phyloP scores from a whole-genome alignment of 2,113 vertebrate species.

The Picathartes gymnocephalus region DNA sequence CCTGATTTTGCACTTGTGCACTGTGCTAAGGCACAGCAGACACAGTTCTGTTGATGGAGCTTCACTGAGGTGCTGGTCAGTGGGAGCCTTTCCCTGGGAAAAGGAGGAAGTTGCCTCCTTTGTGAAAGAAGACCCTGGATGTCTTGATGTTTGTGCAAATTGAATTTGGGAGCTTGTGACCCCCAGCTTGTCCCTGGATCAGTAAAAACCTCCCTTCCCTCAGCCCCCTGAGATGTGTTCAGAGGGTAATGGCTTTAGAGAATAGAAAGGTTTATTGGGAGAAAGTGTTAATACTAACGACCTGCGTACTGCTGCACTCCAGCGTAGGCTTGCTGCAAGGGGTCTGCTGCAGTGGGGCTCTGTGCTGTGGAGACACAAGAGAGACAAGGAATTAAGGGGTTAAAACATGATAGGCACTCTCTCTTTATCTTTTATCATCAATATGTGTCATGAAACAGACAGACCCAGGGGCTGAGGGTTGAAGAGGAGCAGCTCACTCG shows the following conservation, averaged over 20 bases:
- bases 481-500: not conserved
- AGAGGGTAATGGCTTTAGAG: not conserved
- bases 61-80: not conserved
- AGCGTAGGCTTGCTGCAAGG: conserved; percentile 98
- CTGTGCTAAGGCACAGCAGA: not conserved
- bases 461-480: not conserved
- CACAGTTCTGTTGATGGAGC: not conserved
- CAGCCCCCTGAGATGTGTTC: not conserved
- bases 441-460: not conserved
- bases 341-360: conserved; percentile 96
- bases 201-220: not conserved
- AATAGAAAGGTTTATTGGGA: conserved; percentile 57
- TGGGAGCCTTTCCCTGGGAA: not conserved
- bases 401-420: not conserved
- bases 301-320: conserved; percentile 99
- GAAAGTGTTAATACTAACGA: conserved; percentile 88
- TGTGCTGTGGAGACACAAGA: conserved; percentile 86
- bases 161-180: not conserved
- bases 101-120: not conserved
- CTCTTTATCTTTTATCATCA: not conserved
- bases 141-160: not conserved
- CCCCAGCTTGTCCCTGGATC: not conserved
- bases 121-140: not conserved
- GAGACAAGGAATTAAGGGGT: conserved; percentile 14
- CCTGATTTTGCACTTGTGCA: not conserved